A percentile compares a stretch with the other conserved stretches of the same genome.
Evolutionary conservation across 2,888 invertebrate species (phyloP).

Genomic region (Cryptocephalus moraei): DNA sequence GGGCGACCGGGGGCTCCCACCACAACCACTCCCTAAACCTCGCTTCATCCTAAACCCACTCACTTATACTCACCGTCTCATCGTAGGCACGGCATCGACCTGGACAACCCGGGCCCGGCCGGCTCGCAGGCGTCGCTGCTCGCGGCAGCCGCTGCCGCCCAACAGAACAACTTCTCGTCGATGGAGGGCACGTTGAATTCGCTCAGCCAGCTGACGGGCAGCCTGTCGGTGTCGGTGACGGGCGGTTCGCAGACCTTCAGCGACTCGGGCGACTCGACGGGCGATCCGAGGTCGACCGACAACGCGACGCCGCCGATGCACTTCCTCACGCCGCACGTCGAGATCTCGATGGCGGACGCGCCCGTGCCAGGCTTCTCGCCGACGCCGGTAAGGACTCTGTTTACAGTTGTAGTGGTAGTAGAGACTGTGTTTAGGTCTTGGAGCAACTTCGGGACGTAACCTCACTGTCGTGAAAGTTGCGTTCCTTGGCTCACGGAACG

Average conservation of each 20-base stretch:
- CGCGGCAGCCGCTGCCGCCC: conserved; percentile 44
- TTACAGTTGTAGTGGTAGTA: too few relatives aligned
- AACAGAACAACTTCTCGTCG: conserved; percentile 32
- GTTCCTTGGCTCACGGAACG: too few relatives aligned
- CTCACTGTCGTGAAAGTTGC: too few relatives aligned
- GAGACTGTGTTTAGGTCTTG: too few relatives aligned
- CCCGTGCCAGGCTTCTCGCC: conserved; percentile 56
- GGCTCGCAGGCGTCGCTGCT: conserved; percentile 67
- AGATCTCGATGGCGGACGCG: conserved; percentile 81
- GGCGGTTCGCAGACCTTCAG: conserved; percentile 62
- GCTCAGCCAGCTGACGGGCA: conserved; percentile 51
- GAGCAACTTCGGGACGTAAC: too few relatives aligned
- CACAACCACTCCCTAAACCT: too few relatives aligned
- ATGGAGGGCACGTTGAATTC: conserved; percentile 41
- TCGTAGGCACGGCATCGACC: conserved; percentile 73
- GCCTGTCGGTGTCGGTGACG: conserved; percentile 39
- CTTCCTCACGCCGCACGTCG: conserved; percentile 82
- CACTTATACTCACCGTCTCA: not conserved
- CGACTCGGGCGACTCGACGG: conserved; percentile 75
- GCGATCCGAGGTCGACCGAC: conserved; percentile 62
- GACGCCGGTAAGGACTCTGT: conserved; percentile 35
- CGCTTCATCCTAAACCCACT: too few relatives aligned
- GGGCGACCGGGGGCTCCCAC: conserved; percentile 61
- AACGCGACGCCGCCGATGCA: conserved; percentile 87
- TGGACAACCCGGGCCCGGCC: conserved; percentile 80